A percentile compares a stretch with the other conserved stretches of the same genome.
These are phyloP conservation scores for Torymus texanus DNA, from an alignment of 2,888 invertebrate genomes.

Conservation along the genomic window DNA sequence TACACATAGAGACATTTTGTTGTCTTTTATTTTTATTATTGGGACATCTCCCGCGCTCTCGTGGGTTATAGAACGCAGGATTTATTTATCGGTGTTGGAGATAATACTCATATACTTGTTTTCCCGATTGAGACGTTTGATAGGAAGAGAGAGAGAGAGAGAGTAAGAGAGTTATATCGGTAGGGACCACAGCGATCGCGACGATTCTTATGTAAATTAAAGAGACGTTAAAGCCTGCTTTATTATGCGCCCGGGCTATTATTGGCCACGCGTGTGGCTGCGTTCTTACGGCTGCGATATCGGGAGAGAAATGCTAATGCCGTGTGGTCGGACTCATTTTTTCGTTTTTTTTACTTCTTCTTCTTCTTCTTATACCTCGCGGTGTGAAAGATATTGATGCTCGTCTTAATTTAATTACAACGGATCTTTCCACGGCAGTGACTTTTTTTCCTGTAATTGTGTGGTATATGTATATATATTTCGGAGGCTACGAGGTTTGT, in stretches of 20 bases:
- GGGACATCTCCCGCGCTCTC: background rate
- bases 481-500: background rate
- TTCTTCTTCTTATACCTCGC: background rate
- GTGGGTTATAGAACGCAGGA: background rate
- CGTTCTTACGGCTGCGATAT: too few relatives aligned
- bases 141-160: background rate
- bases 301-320: constrained; percentile 33
- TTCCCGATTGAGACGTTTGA: constrained; percentile 47
- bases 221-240: constrained; percentile 24
- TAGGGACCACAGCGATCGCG: constrained; percentile 28
- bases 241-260: constrained; percentile 10
- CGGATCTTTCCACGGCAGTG: background rate
- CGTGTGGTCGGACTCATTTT: too few relatives aligned
- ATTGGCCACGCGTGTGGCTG: constrained; percentile 22
- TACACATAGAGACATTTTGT: background rate
- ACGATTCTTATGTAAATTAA: constrained; percentile 47
- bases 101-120: constrained; percentile 2
- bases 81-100: constrained; percentile 23
- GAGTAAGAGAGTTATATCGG: too few relatives aligned
- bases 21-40: constrained; percentile 5
- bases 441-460: background rate
- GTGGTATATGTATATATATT: background rate
- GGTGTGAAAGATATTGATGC: constrained; percentile 18
- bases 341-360: too few relatives aligned
- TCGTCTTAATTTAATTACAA: constrained; percentile 29